Evolutionary conservation across 30 jellyfish, hydroid and myxozoan species (phyloP).

Genomic region (Aurelia sp.): DNA sequence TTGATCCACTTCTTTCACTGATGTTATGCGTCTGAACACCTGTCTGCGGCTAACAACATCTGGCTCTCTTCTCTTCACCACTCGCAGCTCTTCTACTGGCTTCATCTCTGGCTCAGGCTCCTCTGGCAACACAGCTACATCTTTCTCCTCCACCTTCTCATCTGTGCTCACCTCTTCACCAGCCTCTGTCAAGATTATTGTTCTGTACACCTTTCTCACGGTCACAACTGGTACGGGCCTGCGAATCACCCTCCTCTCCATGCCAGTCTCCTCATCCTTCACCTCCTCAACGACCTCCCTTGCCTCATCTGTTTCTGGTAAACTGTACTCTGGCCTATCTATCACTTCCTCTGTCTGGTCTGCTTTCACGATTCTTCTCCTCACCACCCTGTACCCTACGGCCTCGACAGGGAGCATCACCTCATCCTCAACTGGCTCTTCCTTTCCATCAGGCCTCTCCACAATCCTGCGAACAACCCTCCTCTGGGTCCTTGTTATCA

Average conservation of each 20-base stretch:
- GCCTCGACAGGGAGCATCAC: conserved; percentile 56
- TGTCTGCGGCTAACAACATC: conserved; percentile 28
- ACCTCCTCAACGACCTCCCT: conserved; percentile 59
- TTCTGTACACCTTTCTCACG: conserved; percentile 81
- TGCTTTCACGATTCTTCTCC: conserved; percentile 52
- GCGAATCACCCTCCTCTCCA: conserved; percentile 74
- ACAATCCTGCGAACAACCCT: conserved; percentile 77
- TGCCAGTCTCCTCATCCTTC: conserved; percentile 38
- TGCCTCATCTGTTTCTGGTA: conserved; percentile 71
- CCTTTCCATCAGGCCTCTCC: conserved; percentile 36
- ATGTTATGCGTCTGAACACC: conserved; percentile 13
- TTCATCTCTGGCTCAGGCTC: not conserved
- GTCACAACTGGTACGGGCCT: conserved; percentile 90
- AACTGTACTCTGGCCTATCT: conserved; percentile 63
- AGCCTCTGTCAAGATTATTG: conserved; percentile 48
- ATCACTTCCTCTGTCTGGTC: conserved; percentile 42
- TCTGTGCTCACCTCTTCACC: conserved; percentile 44
- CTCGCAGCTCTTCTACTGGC: conserved; percentile 46
- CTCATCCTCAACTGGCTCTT: conserved; percentile 52
- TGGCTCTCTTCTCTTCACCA: conserved; percentile 33
- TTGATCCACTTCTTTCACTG: not conserved
- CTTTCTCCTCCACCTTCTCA: conserved; percentile 63
- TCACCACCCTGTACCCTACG: conserved; percentile 41
- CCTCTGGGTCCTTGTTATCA: conserved; percentile 70
- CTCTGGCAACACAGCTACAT: conserved; percentile 10